Evolutionary conservation across 2,797 vertebrate genomes (phyloP).

Genomic region (Lacerta bilineata): DNA sequence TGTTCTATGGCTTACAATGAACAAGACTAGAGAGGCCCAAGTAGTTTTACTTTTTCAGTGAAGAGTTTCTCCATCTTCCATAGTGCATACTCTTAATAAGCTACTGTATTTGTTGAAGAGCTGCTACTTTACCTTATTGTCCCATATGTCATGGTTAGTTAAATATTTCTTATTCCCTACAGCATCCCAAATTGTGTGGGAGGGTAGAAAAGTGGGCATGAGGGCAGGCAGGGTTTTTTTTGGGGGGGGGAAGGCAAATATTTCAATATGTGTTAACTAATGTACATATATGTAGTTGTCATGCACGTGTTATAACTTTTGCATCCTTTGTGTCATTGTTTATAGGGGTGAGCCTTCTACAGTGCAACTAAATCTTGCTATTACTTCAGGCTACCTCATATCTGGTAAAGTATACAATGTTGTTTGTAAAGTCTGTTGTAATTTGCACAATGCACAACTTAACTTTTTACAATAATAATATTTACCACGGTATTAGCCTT

Average conservation of each 20-base stretch:
- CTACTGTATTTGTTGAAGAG: neutral
- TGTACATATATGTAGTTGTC: slow-evolving; percentile 14
- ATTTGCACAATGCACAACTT: slow-evolving; percentile 26
- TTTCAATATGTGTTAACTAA: neutral
- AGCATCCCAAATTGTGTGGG: neutral
- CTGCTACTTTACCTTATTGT: neutral
- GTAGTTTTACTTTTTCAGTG: neutral
- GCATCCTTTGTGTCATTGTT: slow-evolving; percentile 58
- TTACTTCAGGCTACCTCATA: slow-evolving; percentile 99
- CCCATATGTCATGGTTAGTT: neutral
- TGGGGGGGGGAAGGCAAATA: neutral
- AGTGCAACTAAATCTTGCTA: slow-evolving; percentile 94
- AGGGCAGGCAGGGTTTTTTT: neutral
- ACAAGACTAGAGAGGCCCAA: no score
- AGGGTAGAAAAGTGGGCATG: neutral
- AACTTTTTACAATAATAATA: neutral
- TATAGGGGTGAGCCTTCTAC: slow-evolving; percentile 92
- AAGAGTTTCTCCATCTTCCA: neutral
- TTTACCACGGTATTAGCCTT: neutral
- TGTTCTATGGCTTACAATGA: no score
- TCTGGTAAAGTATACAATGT: slow-evolving; percentile 87
- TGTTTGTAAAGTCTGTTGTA: slow-evolving; percentile 15
- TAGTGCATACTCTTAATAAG: no score
- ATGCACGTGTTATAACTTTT: slow-evolving; percentile 49
- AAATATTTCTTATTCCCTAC: neutral